These are phyloP conservation scores for Lichenostomus cassidix DNA, from an alignment of 2,113 vertebrate genomes.

Conservation along the genomic window DNA sequence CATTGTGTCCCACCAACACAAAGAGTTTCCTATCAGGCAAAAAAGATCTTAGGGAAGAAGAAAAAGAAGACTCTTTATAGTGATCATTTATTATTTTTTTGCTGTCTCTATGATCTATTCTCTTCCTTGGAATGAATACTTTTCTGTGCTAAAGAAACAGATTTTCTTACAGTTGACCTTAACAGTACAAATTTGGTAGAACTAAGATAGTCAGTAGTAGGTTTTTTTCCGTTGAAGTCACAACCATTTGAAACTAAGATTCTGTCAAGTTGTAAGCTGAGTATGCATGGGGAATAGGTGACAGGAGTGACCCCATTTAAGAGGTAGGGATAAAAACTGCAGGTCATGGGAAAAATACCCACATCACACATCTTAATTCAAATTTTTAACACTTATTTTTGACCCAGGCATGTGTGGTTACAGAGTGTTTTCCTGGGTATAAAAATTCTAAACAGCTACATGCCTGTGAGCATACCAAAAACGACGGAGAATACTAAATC, in stretches of 20 bases:
- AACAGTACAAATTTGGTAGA: not conserved
- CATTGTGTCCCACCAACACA: not conserved
- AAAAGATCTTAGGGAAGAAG: not conserved
- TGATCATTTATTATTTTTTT: not conserved
- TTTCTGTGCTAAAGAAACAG: not conserved
- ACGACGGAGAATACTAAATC: not conserved
- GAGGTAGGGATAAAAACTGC: not conserved
- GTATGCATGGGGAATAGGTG: not conserved
- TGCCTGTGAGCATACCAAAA: not conserved
- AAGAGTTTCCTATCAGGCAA: not conserved
- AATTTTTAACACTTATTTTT: not conserved
- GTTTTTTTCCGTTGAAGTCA: not conserved
- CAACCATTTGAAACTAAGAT: not conserved
- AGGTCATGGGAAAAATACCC: not conserved
- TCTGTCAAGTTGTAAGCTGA: not conserved
- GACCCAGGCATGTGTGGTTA: not conserved
- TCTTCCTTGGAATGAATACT: not conserved
- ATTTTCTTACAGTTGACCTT: not conserved
- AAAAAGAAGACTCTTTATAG: not conserved
- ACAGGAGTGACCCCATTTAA: not conserved
- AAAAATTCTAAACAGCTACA: not conserved
- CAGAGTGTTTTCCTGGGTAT: not conserved
- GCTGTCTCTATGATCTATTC: not conserved
- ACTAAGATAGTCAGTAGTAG: not conserved
- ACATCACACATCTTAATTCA: not conserved